Conservation (phyloP, 1,140 invertebrate species). For the Aporrectodea caliginosa region DNA sequence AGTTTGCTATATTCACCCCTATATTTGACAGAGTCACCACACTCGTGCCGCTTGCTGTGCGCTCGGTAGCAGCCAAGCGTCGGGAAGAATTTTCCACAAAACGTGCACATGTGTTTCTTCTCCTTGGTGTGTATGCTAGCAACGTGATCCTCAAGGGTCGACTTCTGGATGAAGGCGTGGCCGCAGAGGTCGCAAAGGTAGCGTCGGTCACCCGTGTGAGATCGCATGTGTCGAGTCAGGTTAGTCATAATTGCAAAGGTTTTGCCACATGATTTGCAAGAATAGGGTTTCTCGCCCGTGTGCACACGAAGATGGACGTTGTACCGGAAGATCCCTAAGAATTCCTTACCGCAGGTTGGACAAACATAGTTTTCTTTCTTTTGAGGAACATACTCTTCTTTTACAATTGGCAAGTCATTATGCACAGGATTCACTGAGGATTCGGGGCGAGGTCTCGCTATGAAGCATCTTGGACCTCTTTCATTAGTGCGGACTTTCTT, state of each 20-base stretch:
- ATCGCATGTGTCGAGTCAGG: conserved; percentile 30
- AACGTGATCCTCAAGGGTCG: conserved; percentile 10
- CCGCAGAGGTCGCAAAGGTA: conserved; percentile 72
- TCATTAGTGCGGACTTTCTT: too few species aligned
- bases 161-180: conserved; percentile 49
- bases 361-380: conserved; percentile 30
- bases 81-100: background rate
- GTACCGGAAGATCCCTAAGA: conserved; percentile 87
- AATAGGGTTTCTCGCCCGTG: conserved; percentile 41
- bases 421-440: too few species aligned
- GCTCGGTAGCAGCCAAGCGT: background rate
- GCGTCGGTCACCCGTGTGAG: conserved; percentile 53
- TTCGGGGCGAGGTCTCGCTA: too few species aligned
- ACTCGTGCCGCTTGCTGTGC: background rate
- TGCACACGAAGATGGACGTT: conserved; percentile 65
- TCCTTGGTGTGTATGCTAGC: conserved; percentile 38
- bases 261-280: conserved; percentile 72
- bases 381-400: too few species aligned
- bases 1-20: too few species aligned
- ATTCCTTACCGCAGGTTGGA: conserved; percentile 81
- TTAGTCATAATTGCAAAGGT: conserved; percentile 69
- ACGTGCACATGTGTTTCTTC: background rate
- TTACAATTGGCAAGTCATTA: too few species aligned
- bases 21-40: too few species aligned
- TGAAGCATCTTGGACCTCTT: too few species aligned